Evolutionary conservation across 2,888 invertebrate genomes (phyloP), one percentile per base, ranked within the genome.

Genomic region (Aphodius sticticus): DNA sequence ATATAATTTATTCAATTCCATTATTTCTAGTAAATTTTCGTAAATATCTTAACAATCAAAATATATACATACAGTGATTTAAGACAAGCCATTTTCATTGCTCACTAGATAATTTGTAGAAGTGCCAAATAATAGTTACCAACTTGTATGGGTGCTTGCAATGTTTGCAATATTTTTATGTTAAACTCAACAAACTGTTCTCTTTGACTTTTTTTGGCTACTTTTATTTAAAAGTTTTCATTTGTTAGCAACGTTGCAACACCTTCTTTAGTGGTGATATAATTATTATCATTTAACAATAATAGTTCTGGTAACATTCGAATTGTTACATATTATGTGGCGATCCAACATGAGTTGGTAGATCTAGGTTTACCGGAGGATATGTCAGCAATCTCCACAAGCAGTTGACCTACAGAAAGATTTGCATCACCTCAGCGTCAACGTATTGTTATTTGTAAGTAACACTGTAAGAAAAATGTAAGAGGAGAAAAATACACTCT

Each of bases 61-160:
- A 71, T 26, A 71, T 16, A 15, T 71, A 71, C 71, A n/a, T 53
- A 53, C 35, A 74, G 74, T 74, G 35, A 74, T 35, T 37, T 36
- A 26, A 74, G 12, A 71, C 16, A 74, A 36, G 77, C 77, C 77
- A 79, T 69, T 79, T 70, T 78, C 69, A 79, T 81, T 84, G 84
- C 84, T 85, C 84, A 85, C 81, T 76, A 77, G 74, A 74, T 37
- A 81, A 79, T 80, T 75, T 72, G 80, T 79, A 80, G 81, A 84
- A 85, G 85, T 86, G 85, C 86, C 85, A 86, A 85, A 84, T 84
- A 53, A 9, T 69, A 86, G 85, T 86, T 86, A 86, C 85, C 86
- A 84, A 83, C 80, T 77, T 82, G 82, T 80, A 84, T 83, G 7
- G 53, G 53, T 53, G 53, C 12, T 7, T 53, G 53, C 53, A 53